These are phyloP conservation scores for Chrysotoxum bicinctum DNA, from an alignment of 2,888 invertebrate species.

Conservation along the genomic window DNA sequence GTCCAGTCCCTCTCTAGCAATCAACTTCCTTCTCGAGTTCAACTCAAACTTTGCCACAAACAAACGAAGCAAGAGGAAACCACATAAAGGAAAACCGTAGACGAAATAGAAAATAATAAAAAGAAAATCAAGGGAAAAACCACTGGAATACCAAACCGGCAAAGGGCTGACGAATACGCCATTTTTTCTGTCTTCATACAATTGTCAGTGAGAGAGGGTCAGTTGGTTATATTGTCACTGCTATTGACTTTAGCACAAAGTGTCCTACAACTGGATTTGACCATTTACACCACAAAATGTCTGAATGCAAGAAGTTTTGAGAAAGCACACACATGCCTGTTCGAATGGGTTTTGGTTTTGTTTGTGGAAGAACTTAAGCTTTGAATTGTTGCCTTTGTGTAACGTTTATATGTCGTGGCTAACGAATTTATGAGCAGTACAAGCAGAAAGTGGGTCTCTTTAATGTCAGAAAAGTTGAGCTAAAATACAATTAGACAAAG, in stretches of 20 bases:
- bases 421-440: background rate
- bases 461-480: no score
- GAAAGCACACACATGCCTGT: background rate
- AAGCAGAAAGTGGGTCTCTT: no score
- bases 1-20: background rate
- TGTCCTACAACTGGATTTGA: slow-evolving; percentile 6
- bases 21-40: background rate
- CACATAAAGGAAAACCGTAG: slow-evolving; percentile 16
- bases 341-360: background rate
- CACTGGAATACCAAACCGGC: slow-evolving; percentile 39
- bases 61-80: slow-evolving; percentile 49
- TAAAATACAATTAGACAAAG: no score
- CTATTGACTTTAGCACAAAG: background rate
- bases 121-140: slow-evolving; percentile 49
- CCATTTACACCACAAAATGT: slow-evolving; percentile 36
- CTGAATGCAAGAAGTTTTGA: background rate
- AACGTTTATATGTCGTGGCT: slow-evolving; percentile 30
- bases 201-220: slow-evolving; percentile 39
- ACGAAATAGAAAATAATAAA: background rate
- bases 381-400: slow-evolving; percentile 55
- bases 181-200: background rate
- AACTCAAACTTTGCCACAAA: slow-evolving; percentile 40
- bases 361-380: background rate
- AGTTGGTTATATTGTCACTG: slow-evolving; percentile 6
- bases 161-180: slow-evolving; percentile 32